A percentile compares a stretch with the other conserved stretches of the same genome.
Conservation (phyloP, 1,140 invertebrate genomes). For the Drosophila prosaltans region DNA sequence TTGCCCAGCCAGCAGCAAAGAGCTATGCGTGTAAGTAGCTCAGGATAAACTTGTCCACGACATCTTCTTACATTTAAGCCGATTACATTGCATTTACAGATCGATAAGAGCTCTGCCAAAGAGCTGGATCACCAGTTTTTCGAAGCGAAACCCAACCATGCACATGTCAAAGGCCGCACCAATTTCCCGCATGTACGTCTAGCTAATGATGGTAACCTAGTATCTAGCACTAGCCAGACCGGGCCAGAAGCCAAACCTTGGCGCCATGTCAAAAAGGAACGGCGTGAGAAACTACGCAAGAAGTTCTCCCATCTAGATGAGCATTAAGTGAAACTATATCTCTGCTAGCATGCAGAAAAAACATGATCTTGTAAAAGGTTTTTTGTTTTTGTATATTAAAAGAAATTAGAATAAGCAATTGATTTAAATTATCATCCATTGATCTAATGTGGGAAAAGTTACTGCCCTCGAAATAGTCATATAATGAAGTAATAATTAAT, state of each 20-base stretch:
- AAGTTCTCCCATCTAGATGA: constrained; percentile 91
- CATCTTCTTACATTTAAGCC: not conserved
- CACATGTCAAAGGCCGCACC: constrained; percentile 84
- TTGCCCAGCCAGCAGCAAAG: constrained; percentile 85
- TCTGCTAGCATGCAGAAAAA: not conserved
- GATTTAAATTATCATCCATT: not conserved
- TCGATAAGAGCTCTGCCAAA: constrained; percentile 81
- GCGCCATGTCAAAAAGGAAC: constrained; percentile 92
- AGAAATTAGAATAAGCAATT: not conserved
- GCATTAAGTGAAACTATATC: constrained; percentile 79
- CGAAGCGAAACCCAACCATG: constrained; percentile 73
- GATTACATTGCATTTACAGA: constrained; percentile 48
- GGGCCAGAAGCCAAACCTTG: constrained; percentile 88
- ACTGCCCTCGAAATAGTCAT: not conserved
- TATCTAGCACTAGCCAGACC: constrained; percentile 21
- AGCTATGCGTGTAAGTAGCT: constrained; percentile 84
- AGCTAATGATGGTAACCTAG: constrained; percentile 59
- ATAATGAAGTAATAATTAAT: no score
- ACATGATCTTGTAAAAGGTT: not conserved
- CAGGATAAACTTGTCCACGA: not conserved
- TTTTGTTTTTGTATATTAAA: constrained; percentile 9
- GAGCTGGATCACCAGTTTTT: constrained; percentile 87
- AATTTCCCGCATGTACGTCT: constrained; percentile 78
- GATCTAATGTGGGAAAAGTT: not conserved
- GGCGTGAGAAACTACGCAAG: constrained; percentile 93